These are phyloP conservation scores for Eucidaris tribuloides DNA, from an alignment of 35 echinoderm and acorn worm genomes.

Conservation along the genomic window DNA sequence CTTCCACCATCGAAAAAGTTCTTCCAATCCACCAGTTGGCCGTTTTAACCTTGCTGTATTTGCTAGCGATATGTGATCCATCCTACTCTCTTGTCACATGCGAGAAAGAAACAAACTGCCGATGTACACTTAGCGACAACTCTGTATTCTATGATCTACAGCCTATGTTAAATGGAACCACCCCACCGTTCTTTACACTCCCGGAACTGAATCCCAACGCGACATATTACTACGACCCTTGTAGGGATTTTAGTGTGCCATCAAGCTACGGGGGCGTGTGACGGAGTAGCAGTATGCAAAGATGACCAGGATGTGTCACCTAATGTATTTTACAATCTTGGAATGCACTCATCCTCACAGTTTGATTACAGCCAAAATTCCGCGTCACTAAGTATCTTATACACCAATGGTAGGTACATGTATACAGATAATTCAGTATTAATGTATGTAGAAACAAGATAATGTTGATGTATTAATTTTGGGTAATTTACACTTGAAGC, in stretches of 20 bases:
- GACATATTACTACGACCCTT: slow-evolving; percentile 10
- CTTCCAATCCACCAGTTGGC: too few species aligned
- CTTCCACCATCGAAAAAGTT: too few species aligned
- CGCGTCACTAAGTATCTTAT: neutral
- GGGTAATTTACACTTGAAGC: too few species aligned
- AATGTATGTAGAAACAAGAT: neutral
- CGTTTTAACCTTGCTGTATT: too few species aligned
- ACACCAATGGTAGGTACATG: neutral
- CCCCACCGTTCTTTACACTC: neutral
- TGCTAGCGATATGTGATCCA: too few species aligned
- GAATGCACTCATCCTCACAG: neutral
- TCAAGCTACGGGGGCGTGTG: neutral
- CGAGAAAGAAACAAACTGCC: neutral
- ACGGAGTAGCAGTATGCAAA: neutral
- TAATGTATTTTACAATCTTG: neutral
- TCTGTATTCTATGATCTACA: neutral
- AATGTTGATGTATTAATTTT: neutral
- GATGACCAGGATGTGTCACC: neutral
- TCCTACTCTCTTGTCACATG: too few species aligned
- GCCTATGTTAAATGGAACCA: neutral
- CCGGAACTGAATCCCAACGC: neutral
- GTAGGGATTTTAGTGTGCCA: neutral
- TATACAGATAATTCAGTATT: neutral
- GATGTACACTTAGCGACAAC: slow-evolving; percentile 13
- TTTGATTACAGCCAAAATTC: neutral